Evolutionary conservation across 2,797 vertebrate species (phyloP).

Genomic region (Coranthus polyacanthus): DNA sequence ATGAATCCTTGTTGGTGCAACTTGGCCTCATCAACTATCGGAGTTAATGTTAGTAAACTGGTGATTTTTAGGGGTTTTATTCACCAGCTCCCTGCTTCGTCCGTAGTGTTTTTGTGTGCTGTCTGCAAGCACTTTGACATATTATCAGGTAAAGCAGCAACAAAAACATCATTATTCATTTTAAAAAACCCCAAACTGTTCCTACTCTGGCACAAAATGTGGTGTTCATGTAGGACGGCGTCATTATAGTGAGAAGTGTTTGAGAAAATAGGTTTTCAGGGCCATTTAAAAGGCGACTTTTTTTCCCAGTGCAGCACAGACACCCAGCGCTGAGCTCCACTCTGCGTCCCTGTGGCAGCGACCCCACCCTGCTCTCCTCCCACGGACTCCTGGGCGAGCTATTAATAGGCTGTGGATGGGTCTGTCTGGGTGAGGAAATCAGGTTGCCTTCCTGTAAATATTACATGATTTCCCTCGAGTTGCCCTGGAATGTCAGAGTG

Average conservation of each 20-base stretch:
- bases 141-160: too few species aligned
- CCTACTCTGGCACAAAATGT: not conserved
- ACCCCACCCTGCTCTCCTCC: slow-evolving; percentile 42
- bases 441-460: slow-evolving; percentile 81
- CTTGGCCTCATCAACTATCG: too few species aligned
- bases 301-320: too few species aligned
- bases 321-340: not conserved
- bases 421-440: slow-evolving; percentile 74
- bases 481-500: slow-evolving; percentile 50
- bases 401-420: slow-evolving; percentile 72
- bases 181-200: not conserved
- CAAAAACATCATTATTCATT: too few species aligned
- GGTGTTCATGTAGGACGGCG: not conserved
- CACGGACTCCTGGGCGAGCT: slow-evolving; percentile 57
- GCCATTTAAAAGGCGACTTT: not conserved
- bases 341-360: slow-evolving; percentile 9
- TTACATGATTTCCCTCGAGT: slow-evolving; percentile 75
- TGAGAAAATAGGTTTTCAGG: not conserved
- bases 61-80: too few species aligned
- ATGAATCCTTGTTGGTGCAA: too few species aligned
- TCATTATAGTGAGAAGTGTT: not conserved
- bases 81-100: too few species aligned
- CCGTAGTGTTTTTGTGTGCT: too few species aligned
- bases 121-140: too few species aligned
- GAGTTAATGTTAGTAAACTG: too few species aligned